Base-by-base conservation (phyloP, 2,888 invertebrate species). In the Chalcosyrphus nemorum region DNA sequence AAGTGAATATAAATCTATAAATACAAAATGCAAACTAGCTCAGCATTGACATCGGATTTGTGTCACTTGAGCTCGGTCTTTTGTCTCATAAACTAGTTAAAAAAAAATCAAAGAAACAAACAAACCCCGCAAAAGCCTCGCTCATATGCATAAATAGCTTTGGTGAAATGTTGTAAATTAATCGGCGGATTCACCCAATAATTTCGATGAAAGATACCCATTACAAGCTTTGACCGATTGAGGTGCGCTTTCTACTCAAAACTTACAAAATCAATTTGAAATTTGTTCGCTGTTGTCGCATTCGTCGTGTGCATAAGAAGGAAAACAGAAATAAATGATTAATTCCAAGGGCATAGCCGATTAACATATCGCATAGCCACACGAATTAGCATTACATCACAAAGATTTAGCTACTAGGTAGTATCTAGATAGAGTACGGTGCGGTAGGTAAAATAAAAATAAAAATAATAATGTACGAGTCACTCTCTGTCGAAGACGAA, bases 291-390 rank as follows among this genome's bases (percentile, higher is more conserved):
- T 19, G 11, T 2, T 32, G 41, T 70, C 43, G 70, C 59, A 32
- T 6, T 32, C 9, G 2, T 63, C n/a, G 57, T 45, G 41, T 65
- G 81, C 45, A 57, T 45, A 47, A 35, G 32, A 38, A 47, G 66
- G 54, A 54, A 75, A 61, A 61, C 27, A 47, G 21, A 38, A 56
- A 47, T 45, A 74, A 56, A 65, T 57, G 57, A 71, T 76, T 54
- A 59, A 71, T 81, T 81, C 70, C 81, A 81, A 76, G 81, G 81
- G 76, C 81, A 71, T 65, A 59, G 52, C 43, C 52, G 17, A 65
- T 81, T 71, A 47, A 15, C 76, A 76, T 76, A 65, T 65, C 61
- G 45, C 75, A 47, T 50, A 61, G 47, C 63, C 52, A 9, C 61
- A 47, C 50, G 27, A 70, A 43, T 35, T 50, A 24, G 17, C 32